Base-by-base conservation (phyloP, 2,888 invertebrate genomes). In the Tenthredo notha region DNA sequence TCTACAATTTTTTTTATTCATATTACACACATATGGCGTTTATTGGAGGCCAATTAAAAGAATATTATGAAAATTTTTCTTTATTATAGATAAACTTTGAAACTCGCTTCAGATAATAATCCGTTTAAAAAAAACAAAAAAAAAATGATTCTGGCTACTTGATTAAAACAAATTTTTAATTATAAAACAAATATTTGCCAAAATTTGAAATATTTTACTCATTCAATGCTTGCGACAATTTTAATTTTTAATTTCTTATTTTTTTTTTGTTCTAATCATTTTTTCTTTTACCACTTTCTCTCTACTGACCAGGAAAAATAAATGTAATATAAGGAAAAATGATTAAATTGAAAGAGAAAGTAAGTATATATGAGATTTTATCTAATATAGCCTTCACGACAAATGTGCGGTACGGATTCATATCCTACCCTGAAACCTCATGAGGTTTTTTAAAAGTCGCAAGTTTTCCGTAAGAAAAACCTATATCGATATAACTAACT, bases 11-110 rank as follows among this genome's bases (percentile, higher is more conserved):
- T 29, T 50, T 77, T 77, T 29, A 29, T 50, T 29, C 29, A 50
- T 50, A 50, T 74, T 47, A 33, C 29, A 47, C 29, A 29, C 83
- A 47, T 83, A 47, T 67, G 40, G 67, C 67, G 83, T 43, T 80
- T 80, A 47, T 21, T 65, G 61, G 21, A 29, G 25, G 67, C 61
- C n/a, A 50, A 77, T 61, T 43, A 80, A 40, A 15, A 80, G n/a
- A 21, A n/a, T 21, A 61, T 61, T 80, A 61, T 80, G 21, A 65
- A n/a, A 10, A 15, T 50, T 54, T 18, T 77, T 25, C 29, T 25
- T n/a, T 43, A 40, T 21, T 74, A 40, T 74, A 40, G 12, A 33
- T 33, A 70, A 29, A 12, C 7, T 37, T 70, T 70, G 7, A 18
- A 37, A 7, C 33, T n/a, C 70, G 70, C 50, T 50, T 15, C 18